Evolutionary conservation across 2,113 vertebrate species (phyloP), one percentile per base, ranked within the genome.

Genomic region (Ifrita kowaldi): DNA sequence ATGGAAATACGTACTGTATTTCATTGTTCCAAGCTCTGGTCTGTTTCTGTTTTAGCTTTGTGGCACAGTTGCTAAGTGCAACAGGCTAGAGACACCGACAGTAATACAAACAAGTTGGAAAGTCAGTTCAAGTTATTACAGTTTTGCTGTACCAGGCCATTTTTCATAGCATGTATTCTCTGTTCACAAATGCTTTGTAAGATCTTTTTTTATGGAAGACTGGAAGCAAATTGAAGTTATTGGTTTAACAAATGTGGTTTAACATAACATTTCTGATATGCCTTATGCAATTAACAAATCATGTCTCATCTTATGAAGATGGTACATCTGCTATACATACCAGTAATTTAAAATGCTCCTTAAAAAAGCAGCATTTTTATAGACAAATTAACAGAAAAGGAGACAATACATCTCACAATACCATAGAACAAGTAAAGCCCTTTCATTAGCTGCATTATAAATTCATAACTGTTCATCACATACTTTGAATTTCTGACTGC

Each of bases 291-390:
- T 92, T 92, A 84, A 94, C 92, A 90, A 93, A 94, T 88, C 62
- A 92, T 98, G 81, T 96, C 91, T 97, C 96, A 98, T 96, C 95
- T 98, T 97, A 98, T 94, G 97, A 97, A 97, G 94, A 97, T 95
- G 94, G 97, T 90, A 84, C 91, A 91, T 95, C 93, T 92, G 83
- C 76, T 93, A 82, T 73, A 94, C 84, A 96, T 87, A 96, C 89
- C 79, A 90, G 90, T 87, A 85, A 93, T 97, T 97, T 96, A 82
- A 97, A 96, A 97, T 93, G 94, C 93, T 93, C 56, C 93, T 96
- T 91, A n/a, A 88, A 64, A 90, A 68, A 95, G 73, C 60, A 97
- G 82, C 93, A 95, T 93, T 95, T 95, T 95, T 92, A 79, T 55
- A 95, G 55, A 96, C 95, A 97, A 84, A 92, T 94, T 87, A 91